Conservation (phyloP, 2,113 vertebrate genomes). For the Ia io region DNA sequence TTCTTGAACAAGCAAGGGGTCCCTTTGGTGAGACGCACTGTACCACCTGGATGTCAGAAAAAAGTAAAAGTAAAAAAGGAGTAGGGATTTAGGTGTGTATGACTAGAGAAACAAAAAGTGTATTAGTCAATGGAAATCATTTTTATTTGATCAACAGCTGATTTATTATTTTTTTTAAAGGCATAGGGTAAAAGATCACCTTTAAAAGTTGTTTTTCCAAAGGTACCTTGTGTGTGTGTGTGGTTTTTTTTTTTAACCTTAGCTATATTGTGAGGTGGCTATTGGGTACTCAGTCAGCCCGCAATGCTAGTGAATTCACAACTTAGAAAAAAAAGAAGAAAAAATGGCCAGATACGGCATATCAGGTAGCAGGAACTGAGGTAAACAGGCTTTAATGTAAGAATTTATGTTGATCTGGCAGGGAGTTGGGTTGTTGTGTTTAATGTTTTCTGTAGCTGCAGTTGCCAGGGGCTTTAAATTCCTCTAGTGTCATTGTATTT, state of each 20-base stretch:
- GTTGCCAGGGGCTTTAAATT: not conserved
- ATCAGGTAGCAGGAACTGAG: not conserved
- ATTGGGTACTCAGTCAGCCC: no score
- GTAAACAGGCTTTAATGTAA: not conserved
- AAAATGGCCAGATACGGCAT: not conserved
- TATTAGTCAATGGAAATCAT: not conserved
- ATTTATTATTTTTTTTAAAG: slow-evolving; percentile 41
- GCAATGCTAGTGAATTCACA: slow-evolving; percentile 16
- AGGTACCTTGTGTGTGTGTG: not conserved
- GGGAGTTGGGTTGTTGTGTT: not conserved
- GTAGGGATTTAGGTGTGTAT: not conserved
- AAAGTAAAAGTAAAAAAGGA: slow-evolving; percentile 43
- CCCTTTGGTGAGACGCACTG: slow-evolving; percentile 95
- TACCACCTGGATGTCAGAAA: slow-evolving; percentile 84
- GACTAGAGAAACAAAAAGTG: not conserved
- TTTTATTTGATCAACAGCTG: slow-evolving; percentile 23
- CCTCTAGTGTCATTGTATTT: not conserved
- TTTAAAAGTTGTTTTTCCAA: not conserved
- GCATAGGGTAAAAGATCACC: not conserved
- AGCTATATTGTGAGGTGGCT: not conserved
- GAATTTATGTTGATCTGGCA: not conserved
- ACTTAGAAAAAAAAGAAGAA: not conserved
- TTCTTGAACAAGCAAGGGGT: slow-evolving; percentile 93
- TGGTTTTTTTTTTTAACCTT: not conserved
- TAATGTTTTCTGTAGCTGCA: not conserved